Conservation (phyloP, 2,888 invertebrate species). For the Melitaea athalia region DNA sequence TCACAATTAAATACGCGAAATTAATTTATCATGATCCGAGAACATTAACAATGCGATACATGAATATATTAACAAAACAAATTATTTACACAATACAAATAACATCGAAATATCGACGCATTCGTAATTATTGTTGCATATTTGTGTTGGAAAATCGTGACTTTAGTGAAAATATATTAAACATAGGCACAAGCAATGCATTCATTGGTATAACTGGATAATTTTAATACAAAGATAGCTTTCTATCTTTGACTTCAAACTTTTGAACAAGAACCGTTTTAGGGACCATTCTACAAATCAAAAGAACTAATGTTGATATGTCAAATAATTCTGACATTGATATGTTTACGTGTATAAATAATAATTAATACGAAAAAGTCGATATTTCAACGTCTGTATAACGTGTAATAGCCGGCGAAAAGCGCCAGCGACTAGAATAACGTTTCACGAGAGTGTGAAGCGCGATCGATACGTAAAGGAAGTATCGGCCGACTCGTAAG, state of each 20-base stretch:
- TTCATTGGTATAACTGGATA: not conserved
- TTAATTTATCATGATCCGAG: slow-evolving; percentile 59
- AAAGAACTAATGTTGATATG: slow-evolving; percentile 63
- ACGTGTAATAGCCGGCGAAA: slow-evolving; percentile 60
- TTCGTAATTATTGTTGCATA: slow-evolving; percentile 20
- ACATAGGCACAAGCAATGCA: slow-evolving; percentile 2
- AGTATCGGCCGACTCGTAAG: slow-evolving; percentile 66
- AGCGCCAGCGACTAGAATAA: slow-evolving; percentile 84
- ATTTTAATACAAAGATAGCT: slow-evolving; percentile 25
- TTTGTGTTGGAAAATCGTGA: slow-evolving; percentile 8
- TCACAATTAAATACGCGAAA: slow-evolving; percentile 35
- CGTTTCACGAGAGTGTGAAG: slow-evolving; percentile 89
- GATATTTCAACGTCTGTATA: slow-evolving; percentile 69
- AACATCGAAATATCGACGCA: slow-evolving; percentile 72
- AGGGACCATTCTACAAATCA: not conserved
- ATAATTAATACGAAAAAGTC: slow-evolving; percentile 46
- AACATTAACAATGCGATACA: slow-evolving; percentile 78
- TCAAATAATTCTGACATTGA: slow-evolving; percentile 56
- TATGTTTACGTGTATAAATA: slow-evolving; percentile 54
- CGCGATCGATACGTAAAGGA: slow-evolving; percentile 65
- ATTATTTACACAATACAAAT: slow-evolving; percentile 64
- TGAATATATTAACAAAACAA: slow-evolving; percentile 75
- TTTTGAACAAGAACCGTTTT: not conserved
- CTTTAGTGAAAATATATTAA: slow-evolving; percentile 13
- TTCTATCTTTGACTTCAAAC: not conserved